phyloP scores from a whole-genome alignment of 2,797 vertebrate genomes.

The Microchirus variegatus region DNA sequence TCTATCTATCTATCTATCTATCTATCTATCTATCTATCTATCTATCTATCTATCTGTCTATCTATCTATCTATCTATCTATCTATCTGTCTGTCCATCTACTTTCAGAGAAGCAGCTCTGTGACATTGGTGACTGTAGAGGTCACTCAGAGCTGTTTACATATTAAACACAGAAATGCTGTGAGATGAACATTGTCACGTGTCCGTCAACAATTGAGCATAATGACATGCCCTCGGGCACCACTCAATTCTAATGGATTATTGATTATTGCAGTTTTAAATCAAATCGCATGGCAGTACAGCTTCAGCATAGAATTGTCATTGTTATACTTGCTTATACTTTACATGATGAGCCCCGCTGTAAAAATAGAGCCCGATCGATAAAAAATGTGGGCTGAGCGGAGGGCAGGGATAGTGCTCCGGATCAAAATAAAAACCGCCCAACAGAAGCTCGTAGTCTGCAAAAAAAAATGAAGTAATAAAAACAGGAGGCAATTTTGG shows the following conservation, averaged over 20 bases:
- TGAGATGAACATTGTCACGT: conserved; percentile 18
- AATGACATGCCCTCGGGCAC: conserved; percentile 30
- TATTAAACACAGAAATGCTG: conserved; percentile 9
- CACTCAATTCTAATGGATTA: conserved; percentile 33
- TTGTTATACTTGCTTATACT: conserved; percentile 20
- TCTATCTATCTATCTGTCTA: conserved; percentile 5
- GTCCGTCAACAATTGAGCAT: conserved; percentile 26
- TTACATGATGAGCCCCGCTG: conserved; percentile 21
- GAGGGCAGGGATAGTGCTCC: conserved; percentile 28
- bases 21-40: conserved; percentile 3
- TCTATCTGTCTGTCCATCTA: too few species aligned
- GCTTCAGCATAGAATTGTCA: conserved; percentile 19
- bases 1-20: conserved; percentile 4
- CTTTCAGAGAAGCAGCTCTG: conserved; percentile 1
- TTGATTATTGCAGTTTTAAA: conserved; percentile 41
- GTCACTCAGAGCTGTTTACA: conserved; percentile 30
- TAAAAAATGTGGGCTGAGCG: conserved; percentile 16
- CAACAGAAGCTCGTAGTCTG: conserved; percentile 35
- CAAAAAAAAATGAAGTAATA: conserved; percentile 27
- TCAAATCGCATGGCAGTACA: conserved; percentile 17
- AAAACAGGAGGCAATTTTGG: conserved; percentile 50
- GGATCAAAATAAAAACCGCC: conserved; percentile 28
- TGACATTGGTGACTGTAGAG: conserved; percentile 47
- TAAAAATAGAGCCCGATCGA: conserved; percentile 40
- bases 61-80: neutral